Conservation (phyloP, 2,113 vertebrate species). For the Struthio camelus region DNA sequence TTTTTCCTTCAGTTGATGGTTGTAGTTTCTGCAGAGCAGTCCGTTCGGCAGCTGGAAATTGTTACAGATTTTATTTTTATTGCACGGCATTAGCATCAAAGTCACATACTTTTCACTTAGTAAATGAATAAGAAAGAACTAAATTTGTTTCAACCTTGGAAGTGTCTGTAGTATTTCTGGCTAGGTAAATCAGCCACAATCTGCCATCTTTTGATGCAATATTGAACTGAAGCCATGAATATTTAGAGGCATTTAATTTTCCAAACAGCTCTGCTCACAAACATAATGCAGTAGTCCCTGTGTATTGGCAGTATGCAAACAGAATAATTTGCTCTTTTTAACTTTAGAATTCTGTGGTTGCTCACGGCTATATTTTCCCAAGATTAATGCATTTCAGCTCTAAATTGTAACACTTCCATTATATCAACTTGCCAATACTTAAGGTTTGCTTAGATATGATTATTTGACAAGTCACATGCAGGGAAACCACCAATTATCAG, state of each 20-base stretch:
- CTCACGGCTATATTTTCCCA: not conserved
- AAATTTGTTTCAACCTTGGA: slow-evolving; percentile 16
- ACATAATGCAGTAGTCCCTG: not conserved
- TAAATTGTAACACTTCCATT: not conserved
- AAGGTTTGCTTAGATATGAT: not conserved
- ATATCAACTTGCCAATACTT: not conserved
- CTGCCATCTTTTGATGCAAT: not conserved
- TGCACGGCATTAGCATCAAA: not conserved
- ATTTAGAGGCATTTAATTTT: slow-evolving; percentile 25
- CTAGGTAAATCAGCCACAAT: not conserved
- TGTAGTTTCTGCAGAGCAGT: not conserved
- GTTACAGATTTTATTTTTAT: slow-evolving; percentile 7
- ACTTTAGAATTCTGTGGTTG: not conserved
- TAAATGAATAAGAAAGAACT: not conserved
- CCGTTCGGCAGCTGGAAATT: not conserved
- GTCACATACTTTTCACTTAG: slow-evolving; percentile 6
- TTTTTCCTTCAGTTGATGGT: not conserved
- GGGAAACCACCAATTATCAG: not conserved
- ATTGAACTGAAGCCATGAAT: slow-evolving; percentile 4
- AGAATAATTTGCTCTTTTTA: not conserved
- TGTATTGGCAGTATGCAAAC: not conserved
- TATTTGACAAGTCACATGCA: not conserved
- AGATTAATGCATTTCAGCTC: not conserved
- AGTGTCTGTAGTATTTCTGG: slow-evolving; percentile 2
- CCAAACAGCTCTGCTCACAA: not conserved